Percentiles rank a stretch among this genome's conserved stretches.
These are phyloP conservation scores for Heliangelus exortis DNA, from an alignment of 2,797 vertebrate genomes.

Conservation along the genomic window DNA sequence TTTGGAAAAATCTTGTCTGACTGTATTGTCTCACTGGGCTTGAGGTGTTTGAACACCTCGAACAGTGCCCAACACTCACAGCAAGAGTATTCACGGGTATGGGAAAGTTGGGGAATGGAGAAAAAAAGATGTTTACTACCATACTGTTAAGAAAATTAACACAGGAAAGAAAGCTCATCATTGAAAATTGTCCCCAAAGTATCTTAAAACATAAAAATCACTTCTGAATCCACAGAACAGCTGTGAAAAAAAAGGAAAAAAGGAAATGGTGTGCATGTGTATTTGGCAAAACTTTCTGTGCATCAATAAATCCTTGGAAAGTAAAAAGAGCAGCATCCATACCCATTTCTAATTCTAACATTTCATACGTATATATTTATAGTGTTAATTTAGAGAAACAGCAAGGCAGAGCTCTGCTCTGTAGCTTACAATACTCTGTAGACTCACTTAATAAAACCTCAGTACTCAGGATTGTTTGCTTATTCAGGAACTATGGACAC, in stretches of 20 bases:
- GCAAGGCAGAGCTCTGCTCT: neutral
- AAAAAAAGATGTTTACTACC: neutral
- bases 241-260: neutral
- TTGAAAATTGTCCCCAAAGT: neutral
- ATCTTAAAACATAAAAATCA: neutral
- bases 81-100: fast-evolving
- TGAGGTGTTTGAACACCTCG: neutral
- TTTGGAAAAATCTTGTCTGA: neutral
- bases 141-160: neutral
- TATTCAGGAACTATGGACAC: neutral
- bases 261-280: neutral
- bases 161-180: neutral
- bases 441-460: neutral
- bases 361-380: neutral
- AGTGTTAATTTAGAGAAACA: neutral
- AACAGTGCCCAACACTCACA: fast-evolving
- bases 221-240: neutral
- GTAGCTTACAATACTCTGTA: neutral
- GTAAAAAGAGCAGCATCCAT: neutral
- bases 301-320: neutral
- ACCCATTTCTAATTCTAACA: neutral
- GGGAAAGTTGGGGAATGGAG: neutral
- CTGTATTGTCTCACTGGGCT: neutral
- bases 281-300: neutral
- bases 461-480: neutral